Percentiles rank a stretch among this genome's conserved stretches.
These are phyloP conservation scores for Poeciliopsis turneri DNA, from an alignment of 2,797 vertebrate species.

Conservation along the genomic window DNA sequence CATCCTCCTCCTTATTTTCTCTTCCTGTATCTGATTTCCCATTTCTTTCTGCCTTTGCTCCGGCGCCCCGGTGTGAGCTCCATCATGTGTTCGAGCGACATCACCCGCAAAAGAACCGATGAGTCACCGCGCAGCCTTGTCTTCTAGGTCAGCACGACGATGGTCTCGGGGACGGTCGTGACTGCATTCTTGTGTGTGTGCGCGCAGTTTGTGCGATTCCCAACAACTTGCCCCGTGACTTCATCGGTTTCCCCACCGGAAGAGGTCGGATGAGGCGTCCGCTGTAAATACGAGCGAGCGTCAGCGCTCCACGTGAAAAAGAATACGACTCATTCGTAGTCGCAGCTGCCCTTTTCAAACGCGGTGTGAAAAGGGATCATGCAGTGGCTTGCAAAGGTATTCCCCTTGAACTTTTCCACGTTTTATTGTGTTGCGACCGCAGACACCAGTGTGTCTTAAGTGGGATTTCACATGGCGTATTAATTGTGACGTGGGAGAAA, in stretches of 20 bases:
- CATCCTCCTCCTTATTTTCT: conserved; percentile 6
- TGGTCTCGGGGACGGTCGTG: conserved; percentile 52
- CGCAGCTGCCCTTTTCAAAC: not conserved
- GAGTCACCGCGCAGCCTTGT: conserved; percentile 49
- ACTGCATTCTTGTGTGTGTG: conserved; percentile 52
- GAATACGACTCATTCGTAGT: not conserved
- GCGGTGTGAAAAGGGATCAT: not conserved
- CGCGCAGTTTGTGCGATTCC: conserved; percentile 61
- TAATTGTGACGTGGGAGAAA: not conserved
- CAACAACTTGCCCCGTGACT: conserved; percentile 55
- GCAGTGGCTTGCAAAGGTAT: not conserved
- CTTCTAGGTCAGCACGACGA: conserved; percentile 37
- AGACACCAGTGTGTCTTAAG: not conserved
- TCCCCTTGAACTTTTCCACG: not conserved
- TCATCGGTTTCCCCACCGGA: conserved; percentile 40
- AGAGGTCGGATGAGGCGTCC: conserved; percentile 18
- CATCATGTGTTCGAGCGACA: conserved; percentile 56
- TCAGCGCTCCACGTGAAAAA: not conserved
- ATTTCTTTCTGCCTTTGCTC: conserved; percentile 11
- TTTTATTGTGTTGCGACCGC: not conserved
- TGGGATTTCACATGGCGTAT: not conserved
- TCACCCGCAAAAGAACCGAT: conserved; percentile 60
- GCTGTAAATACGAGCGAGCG: conserved; percentile 29
- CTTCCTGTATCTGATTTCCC: not conserved
- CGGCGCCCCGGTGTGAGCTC: conserved; percentile 40